phyloP scores from a whole-genome alignment of 2,888 invertebrate species.

The Isotomurus palustris region DNA sequence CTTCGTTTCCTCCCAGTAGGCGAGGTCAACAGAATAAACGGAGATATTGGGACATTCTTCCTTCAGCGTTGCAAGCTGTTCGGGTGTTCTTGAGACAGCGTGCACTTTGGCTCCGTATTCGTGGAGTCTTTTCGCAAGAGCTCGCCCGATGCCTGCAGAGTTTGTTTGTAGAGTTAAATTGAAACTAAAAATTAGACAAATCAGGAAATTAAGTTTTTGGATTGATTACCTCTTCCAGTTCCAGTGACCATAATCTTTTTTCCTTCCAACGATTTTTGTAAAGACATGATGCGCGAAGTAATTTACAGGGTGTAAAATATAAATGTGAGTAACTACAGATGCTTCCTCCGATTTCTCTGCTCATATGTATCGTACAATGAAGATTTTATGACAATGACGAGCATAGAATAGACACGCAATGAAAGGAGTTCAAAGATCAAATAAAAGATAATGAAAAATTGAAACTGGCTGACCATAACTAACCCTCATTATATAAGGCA shows the following conservation, averaged over 20 bases:
- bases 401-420: too few species aligned
- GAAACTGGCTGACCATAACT: too few species aligned
- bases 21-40: slow-evolving; percentile 50
- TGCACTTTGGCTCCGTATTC: slow-evolving; percentile 49
- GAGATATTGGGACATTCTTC: slow-evolving; percentile 44
- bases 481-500: too few species aligned
- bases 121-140: slow-evolving; percentile 48
- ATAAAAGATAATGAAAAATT: too few species aligned
- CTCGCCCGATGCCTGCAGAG: slow-evolving; percentile 51
- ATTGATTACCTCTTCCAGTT: not conserved
- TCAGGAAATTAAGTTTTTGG: too few species aligned
- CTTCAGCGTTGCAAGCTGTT: slow-evolving; percentile 48
- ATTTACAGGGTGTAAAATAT: not conserved
- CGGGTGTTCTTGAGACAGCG: slow-evolving; percentile 49
- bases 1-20: slow-evolving; percentile 53
- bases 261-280: not conserved
- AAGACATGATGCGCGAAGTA: not conserved
- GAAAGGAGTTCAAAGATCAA: too few species aligned
- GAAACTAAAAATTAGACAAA: too few species aligned
- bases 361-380: too few species aligned
- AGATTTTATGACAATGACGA: too few species aligned
- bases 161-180: too few species aligned
- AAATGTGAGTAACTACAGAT: too few species aligned
- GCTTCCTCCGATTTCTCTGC: too few species aligned
- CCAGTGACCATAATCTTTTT: not conserved